These are phyloP conservation scores for Lepidocolaptes lacrymiger DNA, from an alignment of 2,797 vertebrate genomes.

Conservation along the genomic window DNA sequence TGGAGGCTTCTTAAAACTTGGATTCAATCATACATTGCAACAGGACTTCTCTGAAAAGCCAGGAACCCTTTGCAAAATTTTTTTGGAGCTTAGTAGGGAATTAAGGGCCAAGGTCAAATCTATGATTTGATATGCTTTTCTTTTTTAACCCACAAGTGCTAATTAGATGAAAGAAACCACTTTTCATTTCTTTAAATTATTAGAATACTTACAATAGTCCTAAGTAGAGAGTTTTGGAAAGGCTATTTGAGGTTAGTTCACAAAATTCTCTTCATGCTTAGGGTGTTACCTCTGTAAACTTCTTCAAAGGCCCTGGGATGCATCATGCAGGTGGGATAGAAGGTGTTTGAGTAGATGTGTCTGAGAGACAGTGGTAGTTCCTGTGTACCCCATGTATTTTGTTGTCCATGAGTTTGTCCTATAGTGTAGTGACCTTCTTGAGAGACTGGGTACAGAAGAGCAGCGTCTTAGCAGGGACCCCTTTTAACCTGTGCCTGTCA, in stretches of 20 bases:
- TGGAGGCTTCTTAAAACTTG: background rate
- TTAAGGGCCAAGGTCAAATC: background rate
- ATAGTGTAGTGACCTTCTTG: no score
- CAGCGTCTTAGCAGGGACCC: background rate
- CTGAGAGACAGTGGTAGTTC: background rate
- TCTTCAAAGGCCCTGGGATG: background rate
- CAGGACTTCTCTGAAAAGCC: background rate
- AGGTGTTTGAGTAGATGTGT: background rate
- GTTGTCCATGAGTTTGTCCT: rapidly evolving
- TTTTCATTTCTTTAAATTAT: background rate
- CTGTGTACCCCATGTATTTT: rapidly evolving
- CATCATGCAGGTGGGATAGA: rapidly evolving
- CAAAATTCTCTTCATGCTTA: background rate
- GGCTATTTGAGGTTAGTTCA: background rate
- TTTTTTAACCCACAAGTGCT: background rate
- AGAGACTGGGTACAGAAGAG: background rate
- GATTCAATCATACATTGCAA: background rate
- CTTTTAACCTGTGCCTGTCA: background rate
- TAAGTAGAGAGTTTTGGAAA: background rate
- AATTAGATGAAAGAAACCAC: background rate
- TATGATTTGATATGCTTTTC: background rate
- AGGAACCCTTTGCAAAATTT: background rate
- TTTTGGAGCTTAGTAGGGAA: background rate
- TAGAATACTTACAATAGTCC: background rate
- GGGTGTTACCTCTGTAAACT: background rate